Percentiles rank a stretch among this genome's conserved stretches.
Conservation (phyloP, 2,888 invertebrate genomes). For the Pristionchus entomophagus region DNA sequence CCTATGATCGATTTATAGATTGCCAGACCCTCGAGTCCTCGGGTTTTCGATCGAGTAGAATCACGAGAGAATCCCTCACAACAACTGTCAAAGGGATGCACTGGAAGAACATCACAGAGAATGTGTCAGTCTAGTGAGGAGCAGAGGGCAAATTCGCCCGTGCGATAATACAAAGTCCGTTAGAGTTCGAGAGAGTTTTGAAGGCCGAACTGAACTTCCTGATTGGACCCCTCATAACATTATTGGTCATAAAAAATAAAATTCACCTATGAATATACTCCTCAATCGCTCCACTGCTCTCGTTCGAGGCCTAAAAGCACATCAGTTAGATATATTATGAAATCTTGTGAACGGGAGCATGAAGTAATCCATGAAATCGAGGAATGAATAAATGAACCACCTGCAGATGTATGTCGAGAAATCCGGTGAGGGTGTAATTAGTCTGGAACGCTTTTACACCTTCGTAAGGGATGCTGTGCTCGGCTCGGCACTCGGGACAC, state of each 20-base stretch:
- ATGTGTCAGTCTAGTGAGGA: background rate
- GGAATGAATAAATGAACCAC: too few relatives aligned
- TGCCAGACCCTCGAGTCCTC: background rate
- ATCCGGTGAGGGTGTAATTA: conserved; percentile 83
- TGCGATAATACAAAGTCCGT: background rate
- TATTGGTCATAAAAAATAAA: background rate
- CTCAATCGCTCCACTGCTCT: conserved; percentile 74
- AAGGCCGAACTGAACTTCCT: background rate
- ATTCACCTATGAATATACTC: conserved; percentile 74
- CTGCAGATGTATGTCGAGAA: conserved; percentile 78
- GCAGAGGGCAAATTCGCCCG: conserved; percentile 2
- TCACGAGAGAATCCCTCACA: conserved; percentile 9
- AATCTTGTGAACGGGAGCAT: too few relatives aligned
- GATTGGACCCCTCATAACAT: background rate
- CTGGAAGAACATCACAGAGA: conserved; percentile 19
- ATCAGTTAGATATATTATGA: background rate
- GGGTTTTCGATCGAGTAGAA: background rate
- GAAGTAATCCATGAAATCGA: too few relatives aligned
- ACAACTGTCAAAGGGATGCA: conserved; percentile 12
- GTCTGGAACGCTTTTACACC: conserved; percentile 81
- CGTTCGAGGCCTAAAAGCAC: conserved; percentile 68
- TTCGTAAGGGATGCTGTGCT: conserved; percentile 78
- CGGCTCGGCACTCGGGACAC: conserved; percentile 82
- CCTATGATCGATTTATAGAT: conserved; percentile 2
- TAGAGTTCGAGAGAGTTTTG: background rate